phyloP scores from a whole-genome alignment of 2,888 invertebrate genomes.

The Blomia tropicalis region DNA sequence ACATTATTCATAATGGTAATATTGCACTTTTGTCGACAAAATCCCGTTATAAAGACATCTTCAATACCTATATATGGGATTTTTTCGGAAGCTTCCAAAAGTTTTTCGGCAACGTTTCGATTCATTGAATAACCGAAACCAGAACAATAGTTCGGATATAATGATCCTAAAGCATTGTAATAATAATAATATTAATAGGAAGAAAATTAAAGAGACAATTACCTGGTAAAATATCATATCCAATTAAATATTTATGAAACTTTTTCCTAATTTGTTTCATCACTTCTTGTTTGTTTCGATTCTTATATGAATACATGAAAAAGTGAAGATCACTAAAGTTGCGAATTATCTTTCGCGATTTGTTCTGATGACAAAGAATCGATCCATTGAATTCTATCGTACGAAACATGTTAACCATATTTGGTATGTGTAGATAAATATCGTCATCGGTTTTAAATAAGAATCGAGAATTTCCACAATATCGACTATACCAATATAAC shows the following conservation, averaged over 20 bases:
- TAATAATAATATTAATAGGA: neutral
- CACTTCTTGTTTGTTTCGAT: constrained; percentile 9
- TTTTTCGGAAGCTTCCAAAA: constrained; percentile 27
- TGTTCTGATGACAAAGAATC: constrained; percentile 16
- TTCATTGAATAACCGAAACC: constrained; percentile 31
- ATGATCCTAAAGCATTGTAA: constrained; percentile 27
- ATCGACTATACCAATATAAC: constrained; percentile 30
- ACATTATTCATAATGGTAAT: constrained; percentile 7
- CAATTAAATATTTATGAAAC: constrained; percentile 15
- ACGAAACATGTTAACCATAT: constrained; percentile 27
- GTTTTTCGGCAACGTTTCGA: constrained; percentile 24
- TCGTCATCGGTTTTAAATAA: constrained; percentile 32
- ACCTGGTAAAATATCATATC: constrained; percentile 23
- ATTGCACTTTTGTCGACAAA: constrained; percentile 30
- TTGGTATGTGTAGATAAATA: constrained; percentile 31
- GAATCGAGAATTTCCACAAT: constrained; percentile 28
- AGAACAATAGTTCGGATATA: constrained; percentile 31
- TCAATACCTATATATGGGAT: constrained; percentile 32
- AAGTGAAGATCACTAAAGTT: neutral
- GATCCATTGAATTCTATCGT: neutral
- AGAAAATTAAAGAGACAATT: neutral
- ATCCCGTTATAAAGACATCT: constrained; percentile 32
- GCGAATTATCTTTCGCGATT: constrained; percentile 16
- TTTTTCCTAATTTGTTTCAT: constrained; percentile 21
- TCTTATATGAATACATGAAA: neutral